Percentiles rank a stretch among this genome's conserved stretches.
Conservation (phyloP, 2,888 invertebrate genomes). For the Tribolium freemani region DNA sequence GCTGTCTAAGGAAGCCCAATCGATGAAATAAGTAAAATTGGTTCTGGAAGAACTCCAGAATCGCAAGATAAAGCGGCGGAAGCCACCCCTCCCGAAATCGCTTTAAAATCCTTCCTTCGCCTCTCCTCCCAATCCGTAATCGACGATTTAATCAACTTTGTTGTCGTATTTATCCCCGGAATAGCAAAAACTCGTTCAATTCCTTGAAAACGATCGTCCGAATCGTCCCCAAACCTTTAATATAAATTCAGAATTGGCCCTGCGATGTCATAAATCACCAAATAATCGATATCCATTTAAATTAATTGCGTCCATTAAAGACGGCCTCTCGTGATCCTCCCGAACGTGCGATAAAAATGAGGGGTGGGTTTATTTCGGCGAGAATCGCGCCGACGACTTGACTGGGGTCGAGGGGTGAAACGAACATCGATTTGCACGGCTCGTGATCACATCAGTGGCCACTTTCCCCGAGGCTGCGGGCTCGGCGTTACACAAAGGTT, state of each 20-base stretch:
- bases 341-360: conserved; percentile 55
- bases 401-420: conserved; percentile 60
- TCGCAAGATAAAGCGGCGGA: not conserved
- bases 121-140: not conserved
- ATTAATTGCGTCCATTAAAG: conserved; percentile 56
- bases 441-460: conserved; percentile 67
- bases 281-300: conserved; percentile 51
- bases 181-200: not conserved
- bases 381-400: conserved; percentile 50
- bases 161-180: not conserved
- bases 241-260: conserved; percentile 17
- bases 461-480: conserved; percentile 64
- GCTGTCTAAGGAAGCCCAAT: not conserved
- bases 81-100: not conserved
- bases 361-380: conserved; percentile 47
- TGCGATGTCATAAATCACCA: conserved; percentile 37
- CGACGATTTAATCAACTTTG: not conserved
- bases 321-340: conserved; percentile 50
- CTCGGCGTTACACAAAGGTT: conserved; percentile 57
- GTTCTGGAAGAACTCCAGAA: not conserved
- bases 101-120: not conserved
- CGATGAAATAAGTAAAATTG: not conserved
- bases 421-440: conserved; percentile 68
- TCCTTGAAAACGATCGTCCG: not conserved
- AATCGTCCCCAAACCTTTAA: not conserved